Conservation (phyloP, 2,113 vertebrate species). For the Pluvianellus socialis region DNA sequence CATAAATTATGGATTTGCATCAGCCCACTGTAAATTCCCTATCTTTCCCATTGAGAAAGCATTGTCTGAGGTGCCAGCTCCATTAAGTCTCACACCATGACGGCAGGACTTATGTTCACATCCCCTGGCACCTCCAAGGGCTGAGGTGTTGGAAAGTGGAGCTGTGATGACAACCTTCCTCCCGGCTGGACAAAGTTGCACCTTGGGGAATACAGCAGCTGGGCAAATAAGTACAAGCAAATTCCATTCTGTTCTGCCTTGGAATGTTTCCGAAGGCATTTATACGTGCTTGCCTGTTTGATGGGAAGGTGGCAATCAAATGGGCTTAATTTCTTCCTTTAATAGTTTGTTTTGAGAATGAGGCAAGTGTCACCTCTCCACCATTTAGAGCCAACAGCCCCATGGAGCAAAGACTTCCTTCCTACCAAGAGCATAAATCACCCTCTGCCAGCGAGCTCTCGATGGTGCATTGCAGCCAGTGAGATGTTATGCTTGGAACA, state of each 20-base stretch:
- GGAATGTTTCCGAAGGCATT: not conserved
- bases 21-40: not conserved
- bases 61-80: not conserved
- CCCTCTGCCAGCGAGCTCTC: not conserved
- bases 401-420: not conserved
- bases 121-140: not conserved
- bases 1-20: not conserved
- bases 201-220: not conserved
- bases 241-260: not conserved
- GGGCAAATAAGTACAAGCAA: not conserved
- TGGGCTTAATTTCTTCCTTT: not conserved
- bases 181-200: not conserved
- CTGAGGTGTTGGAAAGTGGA: rapidly evolving
- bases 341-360: not conserved
- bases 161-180: not conserved
- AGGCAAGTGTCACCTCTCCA: not conserved
- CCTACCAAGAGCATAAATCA: not conserved
- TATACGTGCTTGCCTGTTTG: not conserved
- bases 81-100: not conserved
- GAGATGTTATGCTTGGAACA: not conserved
- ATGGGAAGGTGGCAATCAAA: not conserved
- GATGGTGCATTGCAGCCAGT: not conserved
- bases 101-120: not conserved
- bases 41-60: not conserved
- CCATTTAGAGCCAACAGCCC: not conserved